These are phyloP conservation scores for Ptilodon capucinus DNA, from an alignment of 2,888 invertebrate species.

Conservation along the genomic window DNA sequence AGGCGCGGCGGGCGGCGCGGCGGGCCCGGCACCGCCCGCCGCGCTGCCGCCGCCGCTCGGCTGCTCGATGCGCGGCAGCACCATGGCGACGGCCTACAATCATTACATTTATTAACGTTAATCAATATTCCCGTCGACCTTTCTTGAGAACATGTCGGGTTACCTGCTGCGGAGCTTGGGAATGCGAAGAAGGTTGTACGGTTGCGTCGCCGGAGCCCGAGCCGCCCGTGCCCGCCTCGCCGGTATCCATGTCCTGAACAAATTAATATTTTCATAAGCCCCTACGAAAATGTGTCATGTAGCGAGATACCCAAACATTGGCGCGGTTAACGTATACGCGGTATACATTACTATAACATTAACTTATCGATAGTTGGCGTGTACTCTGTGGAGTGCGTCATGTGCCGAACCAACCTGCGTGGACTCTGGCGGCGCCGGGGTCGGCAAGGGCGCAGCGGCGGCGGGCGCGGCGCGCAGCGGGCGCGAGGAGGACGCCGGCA, in stretches of 20 bases:
- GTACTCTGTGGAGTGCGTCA: too few relatives aligned
- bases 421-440: constrained; percentile 81
- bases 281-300: too few relatives aligned
- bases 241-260: constrained; percentile 73
- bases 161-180: constrained; percentile 74
- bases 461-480: constrained; percentile 84
- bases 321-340: too few relatives aligned
- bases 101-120: neutral
- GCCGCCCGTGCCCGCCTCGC: constrained; percentile 74
- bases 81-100: constrained; percentile 85
- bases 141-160: neutral
- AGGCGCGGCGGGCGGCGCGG: constrained; percentile 37
- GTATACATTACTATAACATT: too few relatives aligned
- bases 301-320: too few relatives aligned
- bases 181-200: constrained; percentile 71
- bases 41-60: constrained; percentile 63
- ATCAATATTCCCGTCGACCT: neutral
- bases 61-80: constrained; percentile 87
- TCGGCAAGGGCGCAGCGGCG: constrained; percentile 87
- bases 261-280: neutral
- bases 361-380: too few relatives aligned
- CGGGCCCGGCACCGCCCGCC: constrained; percentile 38
- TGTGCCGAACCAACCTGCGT: constrained; percentile 40
- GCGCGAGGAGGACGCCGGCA: constrained; percentile 91
- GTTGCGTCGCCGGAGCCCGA: constrained; percentile 69